These are phyloP conservation scores for Neotoxoptera formosana DNA, from an alignment of 1,140 invertebrate species.

Conservation along the genomic window DNA sequence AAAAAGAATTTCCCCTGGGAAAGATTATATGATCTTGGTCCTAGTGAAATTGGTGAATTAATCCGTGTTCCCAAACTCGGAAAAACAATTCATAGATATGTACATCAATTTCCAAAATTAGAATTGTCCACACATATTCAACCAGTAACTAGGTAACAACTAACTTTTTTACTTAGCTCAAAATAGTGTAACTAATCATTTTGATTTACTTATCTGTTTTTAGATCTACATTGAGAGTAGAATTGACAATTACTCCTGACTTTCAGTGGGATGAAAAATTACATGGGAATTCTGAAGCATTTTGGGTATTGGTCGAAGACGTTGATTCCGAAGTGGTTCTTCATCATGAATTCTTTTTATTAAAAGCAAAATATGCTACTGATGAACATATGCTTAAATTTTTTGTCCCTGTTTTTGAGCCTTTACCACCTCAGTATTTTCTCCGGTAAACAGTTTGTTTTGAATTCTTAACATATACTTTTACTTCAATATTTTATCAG, in stretches of 20 bases:
- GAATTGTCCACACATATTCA: constrained; percentile 96
- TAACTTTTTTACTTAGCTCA: not conserved
- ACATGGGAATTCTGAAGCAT: constrained; percentile 94
- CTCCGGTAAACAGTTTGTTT: constrained; percentile 67
- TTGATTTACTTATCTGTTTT: not conserved
- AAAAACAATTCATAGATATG: constrained; percentile 97
- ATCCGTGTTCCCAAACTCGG: constrained; percentile 95
- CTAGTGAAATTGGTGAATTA: constrained; percentile 97
- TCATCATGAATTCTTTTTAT: constrained; percentile 97
- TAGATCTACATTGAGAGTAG: constrained; percentile 89
- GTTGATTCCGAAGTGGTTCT: constrained; percentile 95
- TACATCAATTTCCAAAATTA: constrained; percentile 96
- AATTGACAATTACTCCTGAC: constrained; percentile 98
- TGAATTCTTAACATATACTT: not conserved
- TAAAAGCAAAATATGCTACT: constrained; percentile 92
- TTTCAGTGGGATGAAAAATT: constrained; percentile 99
- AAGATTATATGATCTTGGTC: constrained; percentile 91
- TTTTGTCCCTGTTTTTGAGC: constrained; percentile 98
- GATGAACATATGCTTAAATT: constrained; percentile 98
- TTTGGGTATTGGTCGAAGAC: constrained; percentile 99
- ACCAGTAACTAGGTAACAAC: constrained; percentile 80
- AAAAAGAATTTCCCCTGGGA: constrained; percentile 98
- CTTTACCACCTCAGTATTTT: constrained; percentile 97
- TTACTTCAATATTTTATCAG: not conserved
- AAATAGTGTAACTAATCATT: not conserved